phyloP scores from a whole-genome alignment of 2,113 vertebrate species.

The Centropus unirufus region DNA sequence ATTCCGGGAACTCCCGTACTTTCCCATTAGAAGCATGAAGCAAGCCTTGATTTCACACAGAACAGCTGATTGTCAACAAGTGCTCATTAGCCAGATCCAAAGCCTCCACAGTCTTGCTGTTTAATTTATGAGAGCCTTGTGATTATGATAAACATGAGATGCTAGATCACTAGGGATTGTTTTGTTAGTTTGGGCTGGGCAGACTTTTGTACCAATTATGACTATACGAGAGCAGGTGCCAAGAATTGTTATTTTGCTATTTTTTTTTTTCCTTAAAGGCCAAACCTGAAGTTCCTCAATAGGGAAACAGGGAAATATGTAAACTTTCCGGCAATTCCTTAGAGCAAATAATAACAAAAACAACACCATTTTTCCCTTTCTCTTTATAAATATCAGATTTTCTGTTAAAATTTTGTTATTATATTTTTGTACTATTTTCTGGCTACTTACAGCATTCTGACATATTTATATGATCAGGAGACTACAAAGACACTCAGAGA shows the following conservation, averaged over 20 bases:
- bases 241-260: not conserved
- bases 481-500: not conserved
- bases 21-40: not conserved
- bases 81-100: not conserved
- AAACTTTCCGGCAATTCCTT: not conserved
- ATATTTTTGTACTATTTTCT: not conserved
- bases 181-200: not conserved
- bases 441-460: not conserved
- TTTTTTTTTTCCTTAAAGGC: not conserved
- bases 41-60: not conserved
- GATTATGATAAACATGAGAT: not conserved
- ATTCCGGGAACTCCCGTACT: not conserved
- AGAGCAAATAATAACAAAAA: not conserved
- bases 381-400: not conserved
- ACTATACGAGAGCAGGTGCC: not conserved
- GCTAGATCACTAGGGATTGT: not conserved
- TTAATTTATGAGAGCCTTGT: not conserved
- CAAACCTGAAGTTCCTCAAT: not conserved
- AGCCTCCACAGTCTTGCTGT: not conserved
- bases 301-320: not conserved
- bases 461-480: not conserved
- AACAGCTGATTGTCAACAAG: not conserved
- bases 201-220: not conserved
- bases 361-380: not conserved
- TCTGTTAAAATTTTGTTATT: not conserved